These are phyloP conservation scores for Python bivittatus DNA, from an alignment of 2,113 vertebrate genomes.

Conservation along the genomic window DNA sequence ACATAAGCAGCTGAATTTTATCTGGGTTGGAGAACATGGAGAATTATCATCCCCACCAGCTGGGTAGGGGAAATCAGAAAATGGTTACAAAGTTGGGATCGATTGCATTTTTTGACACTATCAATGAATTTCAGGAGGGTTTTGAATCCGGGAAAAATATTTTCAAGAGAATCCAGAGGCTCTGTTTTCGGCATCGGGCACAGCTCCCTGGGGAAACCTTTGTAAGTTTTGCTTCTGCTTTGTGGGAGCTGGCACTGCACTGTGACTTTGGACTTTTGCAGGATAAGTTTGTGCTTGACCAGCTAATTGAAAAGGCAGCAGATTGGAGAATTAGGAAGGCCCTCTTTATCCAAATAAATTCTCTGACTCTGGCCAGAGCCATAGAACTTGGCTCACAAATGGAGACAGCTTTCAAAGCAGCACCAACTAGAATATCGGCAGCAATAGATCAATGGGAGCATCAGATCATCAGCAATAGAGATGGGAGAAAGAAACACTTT, in stretches of 20 bases:
- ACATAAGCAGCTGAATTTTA: neutral
- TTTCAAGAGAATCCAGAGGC: slow-evolving; percentile 26
- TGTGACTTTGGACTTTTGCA: slow-evolving; percentile 57
- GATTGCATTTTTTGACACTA: slow-evolving; percentile 28
- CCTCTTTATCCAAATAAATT: slow-evolving; percentile 17
- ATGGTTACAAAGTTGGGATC: slow-evolving; percentile 32
- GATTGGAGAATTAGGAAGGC: slow-evolving; percentile 14
- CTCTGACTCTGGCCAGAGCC: slow-evolving; percentile 39
- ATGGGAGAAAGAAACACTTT: slow-evolving; percentile 24
- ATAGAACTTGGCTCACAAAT: slow-evolving; percentile 43
- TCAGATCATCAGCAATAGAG: slow-evolving; percentile 18
- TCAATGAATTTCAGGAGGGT: slow-evolving; percentile 49
- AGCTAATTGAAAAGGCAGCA: slow-evolving; percentile 47
- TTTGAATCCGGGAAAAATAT: neutral
- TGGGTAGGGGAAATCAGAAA: slow-evolving; percentile 32
- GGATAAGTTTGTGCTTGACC: slow-evolving; percentile 50
- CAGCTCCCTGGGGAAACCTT: slow-evolving; percentile 52
- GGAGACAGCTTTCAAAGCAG: slow-evolving; percentile 39
- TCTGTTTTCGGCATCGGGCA: slow-evolving; percentile 41
- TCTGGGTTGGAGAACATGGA: slow-evolving; percentile 27
- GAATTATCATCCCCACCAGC: slow-evolving; percentile 1
- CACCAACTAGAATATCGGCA: slow-evolving; percentile 10
- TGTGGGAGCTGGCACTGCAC: slow-evolving; percentile 37
- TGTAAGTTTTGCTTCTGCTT: slow-evolving; percentile 18
- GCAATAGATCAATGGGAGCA: slow-evolving; percentile 38